These are phyloP conservation scores for Sclerurus mexicanus DNA, from an alignment of 2,113 vertebrate species.

Conservation along the genomic window DNA sequence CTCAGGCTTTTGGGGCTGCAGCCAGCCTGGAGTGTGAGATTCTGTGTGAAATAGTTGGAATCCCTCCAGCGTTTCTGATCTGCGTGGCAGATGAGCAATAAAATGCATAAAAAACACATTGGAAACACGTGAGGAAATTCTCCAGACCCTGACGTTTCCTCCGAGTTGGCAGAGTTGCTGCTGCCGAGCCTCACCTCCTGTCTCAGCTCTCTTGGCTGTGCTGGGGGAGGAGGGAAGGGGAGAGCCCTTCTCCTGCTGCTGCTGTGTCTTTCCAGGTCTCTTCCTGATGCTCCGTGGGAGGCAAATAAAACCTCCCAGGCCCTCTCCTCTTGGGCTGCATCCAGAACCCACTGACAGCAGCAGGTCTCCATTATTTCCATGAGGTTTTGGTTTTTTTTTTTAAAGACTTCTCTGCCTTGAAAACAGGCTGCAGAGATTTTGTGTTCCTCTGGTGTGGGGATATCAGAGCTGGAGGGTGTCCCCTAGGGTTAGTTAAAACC, in stretches of 20 bases:
- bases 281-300: background rate
- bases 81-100: conserved; percentile 91
- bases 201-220: conserved; percentile 44
- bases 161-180: conserved; percentile 72
- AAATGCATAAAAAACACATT: conserved; percentile 89
- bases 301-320: background rate
- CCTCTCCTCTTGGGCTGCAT: background rate
- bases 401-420: background rate
- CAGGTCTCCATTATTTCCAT: background rate
- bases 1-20: conserved; percentile 88
- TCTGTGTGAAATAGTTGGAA: conserved; percentile 93
- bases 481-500: background rate
- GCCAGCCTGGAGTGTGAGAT: conserved; percentile 93
- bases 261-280: background rate
- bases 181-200: conserved; percentile 67
- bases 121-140: conserved; percentile 88
- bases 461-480: background rate
- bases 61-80: conserved; percentile 85
- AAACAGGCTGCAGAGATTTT: background rate
- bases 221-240: conserved; percentile 10
- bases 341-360: background rate
- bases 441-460: background rate
- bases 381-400: background rate
- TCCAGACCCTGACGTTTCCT: conserved; percentile 73
- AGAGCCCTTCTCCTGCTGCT: conserved; percentile 8